These are phyloP conservation scores for Seira ritae DNA, from an alignment of 2,888 invertebrate genomes.

Conservation along the genomic window DNA sequence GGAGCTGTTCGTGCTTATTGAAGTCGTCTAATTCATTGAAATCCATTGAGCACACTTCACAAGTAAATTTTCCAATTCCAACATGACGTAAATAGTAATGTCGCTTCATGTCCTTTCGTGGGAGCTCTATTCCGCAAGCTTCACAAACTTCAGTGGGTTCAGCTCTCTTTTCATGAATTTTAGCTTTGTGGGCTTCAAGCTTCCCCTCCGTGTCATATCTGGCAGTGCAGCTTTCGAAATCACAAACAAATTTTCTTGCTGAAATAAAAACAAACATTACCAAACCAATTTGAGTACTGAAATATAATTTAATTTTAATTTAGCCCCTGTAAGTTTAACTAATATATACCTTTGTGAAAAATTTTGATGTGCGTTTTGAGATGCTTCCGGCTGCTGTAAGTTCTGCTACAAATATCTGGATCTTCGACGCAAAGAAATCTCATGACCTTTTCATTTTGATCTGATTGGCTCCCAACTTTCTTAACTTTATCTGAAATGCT, in stretches of 20 bases:
- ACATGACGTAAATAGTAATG: conserved; percentile 32
- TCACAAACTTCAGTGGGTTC: conserved; percentile 9
- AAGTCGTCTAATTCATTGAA: conserved; percentile 21
- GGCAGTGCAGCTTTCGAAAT: conserved; percentile 18
- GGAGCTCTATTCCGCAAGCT: conserved; percentile 15
- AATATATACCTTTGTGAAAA: neutral
- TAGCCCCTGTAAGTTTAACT: too few relatives aligned
- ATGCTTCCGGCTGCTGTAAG: conserved; percentile 2
- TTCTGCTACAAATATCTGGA: conserved; percentile 13
- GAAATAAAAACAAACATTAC: too few relatives aligned
- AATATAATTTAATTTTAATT: too few relatives aligned
- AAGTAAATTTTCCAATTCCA: conserved; percentile 25
- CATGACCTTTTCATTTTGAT: neutral
- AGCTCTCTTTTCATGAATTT: conserved; percentile 18
- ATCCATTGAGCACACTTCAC: conserved; percentile 34
- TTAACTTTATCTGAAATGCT: too few relatives aligned
- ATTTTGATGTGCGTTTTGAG: neutral
- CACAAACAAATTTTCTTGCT: neutral
- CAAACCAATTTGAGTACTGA: too few relatives aligned
- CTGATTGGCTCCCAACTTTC: too few relatives aligned
- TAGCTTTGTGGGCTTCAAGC: neutral
- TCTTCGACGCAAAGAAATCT: conserved; percentile 10
- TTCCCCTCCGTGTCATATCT: neutral
- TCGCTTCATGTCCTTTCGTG: neutral
- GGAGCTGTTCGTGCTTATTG: conserved; percentile 21